These are phyloP conservation scores for Acrossocheilus fasciatus DNA, from an alignment of 2,797 vertebrate genomes.

Conservation along the genomic window DNA sequence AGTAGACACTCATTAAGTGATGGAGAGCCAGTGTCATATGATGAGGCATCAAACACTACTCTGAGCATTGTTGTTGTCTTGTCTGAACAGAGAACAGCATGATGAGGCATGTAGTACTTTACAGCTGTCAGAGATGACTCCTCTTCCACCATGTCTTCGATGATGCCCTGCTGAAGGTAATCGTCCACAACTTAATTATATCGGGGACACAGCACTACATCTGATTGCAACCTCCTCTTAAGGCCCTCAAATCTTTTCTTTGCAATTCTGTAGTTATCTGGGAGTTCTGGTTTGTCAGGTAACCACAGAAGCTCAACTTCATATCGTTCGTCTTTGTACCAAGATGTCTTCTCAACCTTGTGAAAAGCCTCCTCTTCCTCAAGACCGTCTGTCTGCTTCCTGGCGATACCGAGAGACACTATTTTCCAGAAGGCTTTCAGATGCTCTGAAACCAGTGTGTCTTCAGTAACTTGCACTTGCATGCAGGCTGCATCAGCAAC, in stretches of 20 bases:
- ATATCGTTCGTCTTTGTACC: conserved; percentile 14
- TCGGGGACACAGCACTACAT: background rate
- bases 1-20: background rate
- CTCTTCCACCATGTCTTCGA: background rate
- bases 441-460: too few species aligned
- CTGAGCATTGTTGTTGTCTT: background rate
- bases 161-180: conserved; percentile 42
- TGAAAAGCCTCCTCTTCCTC: conserved; percentile 40
- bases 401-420: conserved; percentile 6
- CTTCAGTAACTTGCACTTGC: too few species aligned
- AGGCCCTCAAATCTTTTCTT: conserved; percentile 39
- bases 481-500: too few species aligned
- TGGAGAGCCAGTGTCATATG: background rate
- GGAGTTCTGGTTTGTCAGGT: conserved; percentile 38
- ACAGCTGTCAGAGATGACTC: background rate
- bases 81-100: background rate
- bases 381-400: background rate
- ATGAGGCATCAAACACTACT: background rate
- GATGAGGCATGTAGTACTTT: background rate
- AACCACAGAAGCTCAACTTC: conserved; percentile 37
- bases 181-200: conserved; percentile 24
- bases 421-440: too few species aligned
- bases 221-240: conserved; percentile 20
- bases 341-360: conserved; percentile 26
- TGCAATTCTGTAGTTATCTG: conserved; percentile 44